Evolutionary conservation across 1,140 invertebrate genomes (phyloP), one percentile per base, ranked within the genome.

Genomic region (Drosophila rhopaloa): DNA sequence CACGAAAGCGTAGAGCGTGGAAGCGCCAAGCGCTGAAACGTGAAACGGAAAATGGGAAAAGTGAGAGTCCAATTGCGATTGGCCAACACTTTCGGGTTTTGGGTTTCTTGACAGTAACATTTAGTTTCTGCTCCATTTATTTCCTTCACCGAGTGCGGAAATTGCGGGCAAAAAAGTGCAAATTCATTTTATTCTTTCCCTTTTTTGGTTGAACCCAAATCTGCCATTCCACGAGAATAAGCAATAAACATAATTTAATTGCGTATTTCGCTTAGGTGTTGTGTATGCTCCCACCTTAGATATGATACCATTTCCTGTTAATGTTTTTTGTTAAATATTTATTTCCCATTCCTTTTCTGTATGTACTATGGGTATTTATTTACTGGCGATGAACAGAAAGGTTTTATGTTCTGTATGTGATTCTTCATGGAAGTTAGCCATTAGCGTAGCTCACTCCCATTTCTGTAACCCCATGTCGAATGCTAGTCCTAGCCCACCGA

Each of bases 111-210:
- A 63, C 32, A 46, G 61, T 46, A 47, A 75, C 74, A 40, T 60
- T 60, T 51, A 40, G 51, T 76, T 78, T 29, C 43, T 40, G 29
- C 44, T 70, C 58, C 65, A 50, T 50, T 66, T 43, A 3, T 57
- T 75, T 54, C 43, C 46, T 41, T 73, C 46, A 73, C 50, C 58
- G 51, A 76, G 81, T 74, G 84, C 76, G 63, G 72, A 72, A 83
- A 89, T 67, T 89, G 83, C 84, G 79, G 73, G 50, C 68, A 88
- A 88, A 88, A 72, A 77, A 88, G 83, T 80, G 83, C 83, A 88
- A 88, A 89, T 74, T 83, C 79, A 74, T 83, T 80, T 68, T 58
- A 46, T 68, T 29, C 7, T 29, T 35, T 57, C 44, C 44, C 47
- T 19, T 62, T 68, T 55, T 5, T 13, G 8, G 8, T 51, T 40